Base-by-base conservation (phyloP, 2,888 invertebrate genomes). In the Polyploca ridens region DNA sequence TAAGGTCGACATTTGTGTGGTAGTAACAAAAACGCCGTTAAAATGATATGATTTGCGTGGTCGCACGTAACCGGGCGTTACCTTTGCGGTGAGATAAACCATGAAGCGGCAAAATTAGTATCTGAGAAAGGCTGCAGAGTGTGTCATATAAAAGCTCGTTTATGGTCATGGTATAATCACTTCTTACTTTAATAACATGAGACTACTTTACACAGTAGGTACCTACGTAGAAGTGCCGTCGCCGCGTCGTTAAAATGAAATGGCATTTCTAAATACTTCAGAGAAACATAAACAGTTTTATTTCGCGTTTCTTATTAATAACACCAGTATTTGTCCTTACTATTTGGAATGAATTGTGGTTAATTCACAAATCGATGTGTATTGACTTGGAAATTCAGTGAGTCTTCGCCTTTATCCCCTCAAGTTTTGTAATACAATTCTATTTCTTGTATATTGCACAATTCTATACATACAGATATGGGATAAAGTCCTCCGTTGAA, bases 11-110 rank as follows among this genome's bases (percentile, higher is more conserved):
- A 75, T 73, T 83, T 33, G 67, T 59, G 65, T 73, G 70, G n/a
- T 33, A 33, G 33, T 19, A 19, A 63, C 46, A 64, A 54, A 64
- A 54, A 71, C 63, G 70, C 79, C 76, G 83, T 84, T 86, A 77
- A 85, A 83, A 82, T 85, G 79, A 83, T 85, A 86, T 87, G 86
- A 89, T 90, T 89, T 85, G 85, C 85, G 84, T 82, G 84, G 83
- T 83, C 75, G 79, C 82, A 83, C 85, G 83, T 82, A 86, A 82
- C 69, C 68, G 19, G 69, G 76, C 73, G 77, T 78, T 77, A 76
- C 75, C 73, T 82, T 81, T 84, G 87, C 80, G 79, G 77, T 74
- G 69, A 74, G 77, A 77, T 69, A 78, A 76, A 75, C 78, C 77
- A 74, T 82, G 81, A 81, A 81, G 76, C 77, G 77, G 73, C 69